These are phyloP conservation scores for Pomatorhinus ruficollis DNA, from an alignment of 2,113 vertebrate species.

Conservation along the genomic window DNA sequence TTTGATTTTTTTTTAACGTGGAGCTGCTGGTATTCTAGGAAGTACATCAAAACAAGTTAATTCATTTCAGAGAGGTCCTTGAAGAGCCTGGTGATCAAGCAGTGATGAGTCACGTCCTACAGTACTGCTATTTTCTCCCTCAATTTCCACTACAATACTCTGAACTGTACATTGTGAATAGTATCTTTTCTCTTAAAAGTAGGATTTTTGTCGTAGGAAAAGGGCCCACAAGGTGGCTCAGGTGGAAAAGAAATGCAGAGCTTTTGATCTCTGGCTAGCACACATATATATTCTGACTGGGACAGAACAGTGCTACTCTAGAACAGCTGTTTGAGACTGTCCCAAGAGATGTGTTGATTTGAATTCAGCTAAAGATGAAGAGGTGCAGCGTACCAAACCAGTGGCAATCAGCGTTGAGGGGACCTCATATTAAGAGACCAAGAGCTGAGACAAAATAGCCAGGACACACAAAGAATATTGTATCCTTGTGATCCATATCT, in stretches of 20 bases:
- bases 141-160: background rate
- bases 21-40: background rate
- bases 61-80: background rate
- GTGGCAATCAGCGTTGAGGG: too few species aligned
- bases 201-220: background rate
- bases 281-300: background rate
- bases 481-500: background rate
- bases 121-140: background rate
- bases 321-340: background rate
- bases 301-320: background rate
- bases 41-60: background rate
- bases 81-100: background rate
- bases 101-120: background rate
- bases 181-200: background rate
- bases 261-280: background rate
- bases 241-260: slow-evolving; percentile 37
- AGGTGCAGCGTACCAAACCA: background rate
- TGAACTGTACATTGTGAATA: background rate
- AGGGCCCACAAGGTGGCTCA: slow-evolving; percentile 54
- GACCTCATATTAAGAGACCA: background rate
- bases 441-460: background rate
- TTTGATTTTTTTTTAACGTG: background rate
- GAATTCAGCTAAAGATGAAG: background rate
- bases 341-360: background rate
- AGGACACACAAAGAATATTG: background rate